Evolutionary conservation across 2,113 vertebrate genomes (phyloP), one percentile per base, ranked within the genome.

Genomic region (Rostratula benghalensis): DNA sequence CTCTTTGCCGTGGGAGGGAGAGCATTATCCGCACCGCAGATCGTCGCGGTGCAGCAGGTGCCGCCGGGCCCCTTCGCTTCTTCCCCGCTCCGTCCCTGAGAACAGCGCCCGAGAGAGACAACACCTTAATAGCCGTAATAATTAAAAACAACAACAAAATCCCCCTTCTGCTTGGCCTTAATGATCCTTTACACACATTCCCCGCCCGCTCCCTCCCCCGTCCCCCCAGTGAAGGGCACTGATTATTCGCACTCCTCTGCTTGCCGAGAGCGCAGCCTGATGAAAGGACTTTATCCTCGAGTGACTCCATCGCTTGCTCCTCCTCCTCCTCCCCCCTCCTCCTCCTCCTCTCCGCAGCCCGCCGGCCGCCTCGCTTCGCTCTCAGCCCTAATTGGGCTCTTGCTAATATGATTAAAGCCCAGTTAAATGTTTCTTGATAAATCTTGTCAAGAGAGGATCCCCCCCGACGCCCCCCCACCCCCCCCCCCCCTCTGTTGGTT

Each of bases 251-350:
- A 63, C 71, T 79, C 73, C 64, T 73, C 91, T 93, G 95, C 57
- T 95, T 68, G 41, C 76, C 93, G 94, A 89, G 91, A 96, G 89
- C 90, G 31, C 77, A 93, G 93, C 76, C 80, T 85, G 96, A 97
- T 98, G 97, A 97, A 97, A 97, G 95, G 97, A 95, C 97, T 95
- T 97, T 98, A 96, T 98, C 98, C 98, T 97, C 96, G 91, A 88
- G 95, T 98, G 97, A 98, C 98, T 96, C 97, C 79, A 64, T 25
- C 65, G 33, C 92, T 94, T 43, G 86, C 95, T 94, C 94, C 97
- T 89, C 95, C 94, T 7, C 77, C 77, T 73, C 81, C 90, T 43
- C 43, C 11, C 39, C 39, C 81, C 88, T 39, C 53, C 61, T 53
- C 60, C 60, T 39, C 35, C 60, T 19, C 16, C 60, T 94, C 74